Evolutionary conservation across 2,888 invertebrate genomes (phyloP).

Genomic region (Cosmopolites sordidus): DNA sequence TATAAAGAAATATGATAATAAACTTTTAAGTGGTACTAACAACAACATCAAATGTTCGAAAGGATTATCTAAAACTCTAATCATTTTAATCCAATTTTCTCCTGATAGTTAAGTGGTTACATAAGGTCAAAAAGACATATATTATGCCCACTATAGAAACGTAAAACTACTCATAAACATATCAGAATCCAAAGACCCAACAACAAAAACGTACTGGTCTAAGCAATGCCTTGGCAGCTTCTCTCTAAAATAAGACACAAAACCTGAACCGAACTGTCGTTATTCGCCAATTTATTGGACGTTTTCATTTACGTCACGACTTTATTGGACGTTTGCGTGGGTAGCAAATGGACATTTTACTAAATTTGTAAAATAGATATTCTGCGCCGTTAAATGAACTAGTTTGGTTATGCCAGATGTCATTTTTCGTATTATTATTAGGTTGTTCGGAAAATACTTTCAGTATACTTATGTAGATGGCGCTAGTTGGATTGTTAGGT

Average conservation of each 20-base stretch:
- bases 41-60: too few species aligned
- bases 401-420: background rate
- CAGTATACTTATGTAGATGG: too few species aligned
- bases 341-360: background rate
- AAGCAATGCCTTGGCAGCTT: background rate
- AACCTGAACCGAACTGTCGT: background rate
- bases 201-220: background rate
- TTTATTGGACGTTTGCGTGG: background rate
- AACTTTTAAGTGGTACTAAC: too few species aligned
- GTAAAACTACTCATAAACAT: background rate
- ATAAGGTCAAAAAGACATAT: background rate
- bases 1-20: too few species aligned
- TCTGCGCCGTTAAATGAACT: background rate
- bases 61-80: too few species aligned
- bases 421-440: too few species aligned
- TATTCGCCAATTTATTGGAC: conserved; percentile 2
- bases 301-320: background rate
- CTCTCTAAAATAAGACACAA: background rate
- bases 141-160: background rate
- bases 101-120: background rate
- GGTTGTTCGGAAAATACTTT: too few species aligned
- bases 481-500: background rate
- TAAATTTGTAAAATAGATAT: background rate
- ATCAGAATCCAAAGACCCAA: background rate
- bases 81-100: too few species aligned